phyloP scores from a whole-genome alignment of 2,113 vertebrate species.

The Periophthalmodon schlosseri region DNA sequence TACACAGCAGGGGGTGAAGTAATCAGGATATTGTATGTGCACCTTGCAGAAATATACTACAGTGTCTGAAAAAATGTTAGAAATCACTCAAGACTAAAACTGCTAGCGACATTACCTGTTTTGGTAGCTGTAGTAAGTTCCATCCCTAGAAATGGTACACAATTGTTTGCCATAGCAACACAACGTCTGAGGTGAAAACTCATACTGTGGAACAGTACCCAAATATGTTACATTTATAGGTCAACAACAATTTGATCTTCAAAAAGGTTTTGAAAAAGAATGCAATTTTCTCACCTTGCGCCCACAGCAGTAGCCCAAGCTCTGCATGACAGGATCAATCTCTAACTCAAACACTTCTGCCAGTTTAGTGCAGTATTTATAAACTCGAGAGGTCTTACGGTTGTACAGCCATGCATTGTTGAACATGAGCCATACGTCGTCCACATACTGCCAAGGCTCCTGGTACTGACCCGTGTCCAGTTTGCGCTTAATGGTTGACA shows the following conservation, averaged over 20 bases:
- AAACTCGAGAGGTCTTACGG: conserved; percentile 96
- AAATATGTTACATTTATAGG: background rate
- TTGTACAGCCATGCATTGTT: conserved; percentile 99
- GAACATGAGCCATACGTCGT: conserved; percentile 99
- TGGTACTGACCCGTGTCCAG: conserved; percentile 98
- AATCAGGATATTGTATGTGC: background rate
- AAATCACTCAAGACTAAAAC: background rate
- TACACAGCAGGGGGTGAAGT: conserved; percentile 70
- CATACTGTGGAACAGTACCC: conserved; percentile 83
- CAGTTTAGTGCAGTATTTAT: conserved; percentile 97
- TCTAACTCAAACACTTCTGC: conserved; percentile 97
- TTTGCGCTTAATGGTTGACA: conserved; percentile 97
- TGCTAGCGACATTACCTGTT: conserved; percentile 84
- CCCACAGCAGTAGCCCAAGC: conserved; percentile 96
- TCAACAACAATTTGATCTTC: background rate
- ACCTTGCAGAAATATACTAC: background rate
- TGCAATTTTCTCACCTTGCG: conserved; percentile 83
- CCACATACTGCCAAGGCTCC: conserved; percentile 98
- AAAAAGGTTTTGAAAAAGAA: background rate
- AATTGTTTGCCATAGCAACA: conserved; percentile 99
- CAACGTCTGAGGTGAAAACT: conserved; percentile 97
- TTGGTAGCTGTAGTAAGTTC: conserved; percentile 98
- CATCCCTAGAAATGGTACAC: conserved; percentile 96
- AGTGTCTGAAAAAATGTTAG: background rate
- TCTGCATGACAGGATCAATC: conserved; percentile 97